Conservation (phyloP, 2,113 vertebrate species). For the Plectropomus leopardus region DNA sequence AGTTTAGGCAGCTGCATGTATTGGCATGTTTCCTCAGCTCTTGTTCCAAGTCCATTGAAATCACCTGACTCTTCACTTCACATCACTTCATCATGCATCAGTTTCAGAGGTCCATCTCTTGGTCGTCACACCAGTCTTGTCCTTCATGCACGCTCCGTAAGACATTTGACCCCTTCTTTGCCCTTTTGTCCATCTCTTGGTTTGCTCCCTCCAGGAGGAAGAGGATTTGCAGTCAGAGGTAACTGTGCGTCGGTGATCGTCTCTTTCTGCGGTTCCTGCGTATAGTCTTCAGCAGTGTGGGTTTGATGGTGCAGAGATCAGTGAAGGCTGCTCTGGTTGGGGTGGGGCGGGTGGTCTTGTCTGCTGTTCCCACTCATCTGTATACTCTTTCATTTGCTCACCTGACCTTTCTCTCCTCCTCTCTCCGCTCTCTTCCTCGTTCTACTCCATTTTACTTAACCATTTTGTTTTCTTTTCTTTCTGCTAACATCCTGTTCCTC, state of each 20-base stretch:
- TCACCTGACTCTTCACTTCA: constrained; percentile 1
- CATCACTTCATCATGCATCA: constrained; percentile 16
- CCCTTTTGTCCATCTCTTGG: constrained; percentile 66
- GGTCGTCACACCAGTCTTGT: background rate
- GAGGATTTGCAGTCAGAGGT: constrained; percentile 87
- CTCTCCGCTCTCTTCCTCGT: constrained; percentile 11
- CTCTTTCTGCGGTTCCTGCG: constrained; percentile 36
- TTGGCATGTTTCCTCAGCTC: background rate
- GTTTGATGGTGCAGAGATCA: constrained; percentile 57
- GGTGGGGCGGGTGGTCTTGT: background rate
- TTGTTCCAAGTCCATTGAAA: constrained; percentile 2
- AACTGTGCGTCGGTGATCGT: constrained; percentile 64
- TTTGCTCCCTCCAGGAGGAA: constrained; percentile 81
- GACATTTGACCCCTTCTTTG: constrained; percentile 58
- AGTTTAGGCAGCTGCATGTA: background rate
- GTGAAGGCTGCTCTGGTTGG: constrained; percentile 25
- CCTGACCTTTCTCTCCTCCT: constrained; percentile 4
- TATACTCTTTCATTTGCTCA: constrained; percentile 5
- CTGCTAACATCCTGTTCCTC: constrained; percentile 67
- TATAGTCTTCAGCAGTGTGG: constrained; percentile 54
- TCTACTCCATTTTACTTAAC: constrained; percentile 6
- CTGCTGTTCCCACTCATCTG: constrained; percentile 41
- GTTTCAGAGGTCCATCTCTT: constrained; percentile 26
- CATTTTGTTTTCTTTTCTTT: constrained; percentile 1
- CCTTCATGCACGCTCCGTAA: constrained; percentile 29